Percentiles rank a stretch among this genome's conserved stretches.
phyloP scores from a whole-genome alignment of 1,140 invertebrate species.

The Drosophila subobscura region DNA sequence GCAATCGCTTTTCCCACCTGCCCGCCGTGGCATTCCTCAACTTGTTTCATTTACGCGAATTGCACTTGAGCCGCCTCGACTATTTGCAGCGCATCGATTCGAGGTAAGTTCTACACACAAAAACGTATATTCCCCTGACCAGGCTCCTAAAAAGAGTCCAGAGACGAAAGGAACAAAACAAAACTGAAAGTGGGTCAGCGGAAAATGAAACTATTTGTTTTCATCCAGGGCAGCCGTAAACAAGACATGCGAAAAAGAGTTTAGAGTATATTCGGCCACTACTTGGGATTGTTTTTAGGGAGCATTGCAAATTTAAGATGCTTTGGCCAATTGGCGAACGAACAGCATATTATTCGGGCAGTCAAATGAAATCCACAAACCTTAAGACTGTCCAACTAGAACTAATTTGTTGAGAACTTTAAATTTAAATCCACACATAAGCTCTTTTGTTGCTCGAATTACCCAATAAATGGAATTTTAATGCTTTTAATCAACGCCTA shows the following conservation, averaged over 20 bases:
- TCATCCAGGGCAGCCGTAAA: conserved; percentile 23
- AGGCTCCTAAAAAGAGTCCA: background rate
- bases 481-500: no score
- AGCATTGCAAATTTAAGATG: no score
- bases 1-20: conserved; percentile 89
- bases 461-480: no score
- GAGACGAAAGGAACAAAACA: background rate
- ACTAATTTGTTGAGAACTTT: no score
- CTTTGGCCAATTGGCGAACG: no score
- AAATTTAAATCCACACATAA: no score
- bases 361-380: no score
- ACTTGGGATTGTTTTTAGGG: background rate
- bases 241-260: conserved; percentile 17
- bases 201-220: conserved; percentile 43
- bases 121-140: background rate
- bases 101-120: conserved; percentile 73
- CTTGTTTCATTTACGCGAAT: conserved; percentile 89
- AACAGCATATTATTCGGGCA: no score
- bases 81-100: conserved; percentile 88
- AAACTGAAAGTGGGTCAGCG: conserved; percentile 34
- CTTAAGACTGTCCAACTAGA: no score
- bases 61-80: conserved; percentile 88
- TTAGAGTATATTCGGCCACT: conserved; percentile 4
- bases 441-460: no score
- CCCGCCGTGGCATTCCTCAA: conserved; percentile 91